These are phyloP conservation scores for Hydropsyche betteni DNA, from an alignment of 2,888 invertebrate species.

Conservation along the genomic window DNA sequence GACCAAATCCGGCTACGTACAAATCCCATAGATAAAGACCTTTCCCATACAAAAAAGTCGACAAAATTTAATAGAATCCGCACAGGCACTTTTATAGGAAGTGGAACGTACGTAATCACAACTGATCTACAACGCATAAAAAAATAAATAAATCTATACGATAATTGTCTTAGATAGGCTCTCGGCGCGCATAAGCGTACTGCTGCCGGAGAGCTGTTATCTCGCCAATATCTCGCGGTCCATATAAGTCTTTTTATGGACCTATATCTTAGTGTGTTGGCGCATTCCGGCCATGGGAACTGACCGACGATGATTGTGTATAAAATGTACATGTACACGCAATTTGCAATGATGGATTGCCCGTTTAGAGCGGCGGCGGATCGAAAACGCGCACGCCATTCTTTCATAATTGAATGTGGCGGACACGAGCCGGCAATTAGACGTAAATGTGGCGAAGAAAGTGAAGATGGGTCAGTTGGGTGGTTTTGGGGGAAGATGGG, in stretches of 20 bases:
- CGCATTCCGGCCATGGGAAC: conserved; percentile 26
- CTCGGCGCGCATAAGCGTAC: background rate
- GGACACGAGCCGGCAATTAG: conserved; percentile 4
- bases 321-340: background rate
- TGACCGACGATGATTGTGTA: conserved; percentile 22
- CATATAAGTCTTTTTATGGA: conserved; percentile 25
- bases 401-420: conserved; percentile 10
- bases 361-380: conserved; percentile 4
- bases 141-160: background rate
- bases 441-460: background rate
- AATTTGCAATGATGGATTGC: conserved; percentile 32
- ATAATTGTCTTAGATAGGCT: background rate
- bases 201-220: background rate
- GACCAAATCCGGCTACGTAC: background rate
- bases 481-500: no score
- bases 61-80: no score
- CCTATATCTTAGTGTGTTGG: background rate
- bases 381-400: conserved; percentile 15
- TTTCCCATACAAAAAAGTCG: no score
- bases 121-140: background rate
- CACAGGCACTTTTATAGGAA: background rate
- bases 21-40: background rate
- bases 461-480: background rate
- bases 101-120: background rate
- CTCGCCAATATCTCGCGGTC: conserved; percentile 21